These are phyloP conservation scores for Tachina grossa DNA, from an alignment of 2,888 invertebrate genomes.

Conservation along the genomic window DNA sequence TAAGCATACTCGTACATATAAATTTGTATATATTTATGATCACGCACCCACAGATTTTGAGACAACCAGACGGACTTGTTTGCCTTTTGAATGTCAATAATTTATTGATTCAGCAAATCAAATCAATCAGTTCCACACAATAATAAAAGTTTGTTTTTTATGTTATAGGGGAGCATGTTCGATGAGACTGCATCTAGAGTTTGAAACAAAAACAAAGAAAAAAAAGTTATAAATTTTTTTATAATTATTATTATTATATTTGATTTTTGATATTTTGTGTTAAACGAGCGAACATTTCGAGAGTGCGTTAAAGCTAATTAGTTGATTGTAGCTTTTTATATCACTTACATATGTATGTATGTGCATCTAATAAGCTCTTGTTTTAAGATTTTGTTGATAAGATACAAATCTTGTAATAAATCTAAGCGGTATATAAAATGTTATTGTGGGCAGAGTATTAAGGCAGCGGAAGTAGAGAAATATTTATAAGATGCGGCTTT, in stretches of 20 bases:
- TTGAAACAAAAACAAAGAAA: neutral
- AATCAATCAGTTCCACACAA: conserved; percentile 3
- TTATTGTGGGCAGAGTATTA: neutral
- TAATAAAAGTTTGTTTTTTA: neutral
- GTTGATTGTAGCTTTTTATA: neutral
- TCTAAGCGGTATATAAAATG: neutral
- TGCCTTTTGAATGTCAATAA: conserved; percentile 13
- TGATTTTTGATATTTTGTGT: neutral
- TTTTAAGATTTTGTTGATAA: neutral
- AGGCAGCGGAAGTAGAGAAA: neutral
- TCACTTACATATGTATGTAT: neutral
- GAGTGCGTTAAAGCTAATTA: neutral
- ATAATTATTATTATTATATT: neutral
- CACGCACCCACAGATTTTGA: conserved; percentile 34
- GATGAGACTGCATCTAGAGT: neutral
- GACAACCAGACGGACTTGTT: neutral
- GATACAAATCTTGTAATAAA: neutral
- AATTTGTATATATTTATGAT: conserved; percentile 1
- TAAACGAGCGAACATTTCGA: neutral
- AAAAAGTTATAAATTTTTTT: conserved; percentile 2
- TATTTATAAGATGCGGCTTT: neutral
- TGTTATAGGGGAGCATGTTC: neutral
- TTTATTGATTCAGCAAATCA: conserved; percentile 37
- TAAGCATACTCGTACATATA: neutral
- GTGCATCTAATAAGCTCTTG: neutral